These are phyloP conservation scores for Tetramorium alpestre DNA, from an alignment of 1,140 invertebrate species.

Conservation along the genomic window DNA sequence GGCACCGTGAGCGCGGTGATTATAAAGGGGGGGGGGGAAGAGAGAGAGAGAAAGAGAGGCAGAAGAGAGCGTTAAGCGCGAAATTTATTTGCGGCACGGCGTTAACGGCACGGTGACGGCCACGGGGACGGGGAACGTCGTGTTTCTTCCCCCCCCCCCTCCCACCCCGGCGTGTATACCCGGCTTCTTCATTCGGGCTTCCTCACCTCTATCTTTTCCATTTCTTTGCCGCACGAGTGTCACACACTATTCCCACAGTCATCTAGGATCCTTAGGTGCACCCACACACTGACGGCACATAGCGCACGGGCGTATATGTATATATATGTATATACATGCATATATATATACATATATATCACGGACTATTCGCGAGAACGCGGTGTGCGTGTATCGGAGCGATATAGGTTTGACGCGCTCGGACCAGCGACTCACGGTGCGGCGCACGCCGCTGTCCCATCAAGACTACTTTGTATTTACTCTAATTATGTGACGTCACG, in stretches of 20 bases:
- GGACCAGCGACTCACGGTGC: slow-evolving; percentile 85
- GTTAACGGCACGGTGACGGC: background rate
- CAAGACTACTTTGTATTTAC: slow-evolving; percentile 91
- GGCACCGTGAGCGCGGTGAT: slow-evolving; percentile 21
- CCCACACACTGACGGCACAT: slow-evolving; percentile 79
- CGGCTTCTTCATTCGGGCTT: background rate
- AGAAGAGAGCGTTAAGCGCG: slow-evolving; percentile 49
- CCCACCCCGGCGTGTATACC: background rate
- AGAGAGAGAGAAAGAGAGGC: slow-evolving; percentile 18
- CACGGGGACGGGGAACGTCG: background rate
- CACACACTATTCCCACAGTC: slow-evolving; percentile 82
- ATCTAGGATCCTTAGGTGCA: slow-evolving; percentile 79
- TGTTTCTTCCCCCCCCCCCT: background rate
- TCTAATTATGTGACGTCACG: slow-evolving; percentile 92
- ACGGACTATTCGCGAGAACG: slow-evolving; percentile 67
- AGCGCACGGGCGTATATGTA: slow-evolving; percentile 61
- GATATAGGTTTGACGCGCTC: slow-evolving; percentile 84
- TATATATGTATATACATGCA: background rate
- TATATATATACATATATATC: slow-evolving; percentile 45
- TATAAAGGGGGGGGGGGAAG: background rate
- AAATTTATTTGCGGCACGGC: slow-evolving; percentile 37
- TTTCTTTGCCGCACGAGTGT: slow-evolving; percentile 81
- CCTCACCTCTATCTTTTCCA: slow-evolving; percentile 85
- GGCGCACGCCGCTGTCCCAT: slow-evolving; percentile 89
- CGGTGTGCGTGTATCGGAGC: slow-evolving; percentile 75